These are phyloP conservation scores for Acyrthosiphon pisum DNA, from an alignment of 1,140 invertebrate genomes.

Conservation along the genomic window DNA sequence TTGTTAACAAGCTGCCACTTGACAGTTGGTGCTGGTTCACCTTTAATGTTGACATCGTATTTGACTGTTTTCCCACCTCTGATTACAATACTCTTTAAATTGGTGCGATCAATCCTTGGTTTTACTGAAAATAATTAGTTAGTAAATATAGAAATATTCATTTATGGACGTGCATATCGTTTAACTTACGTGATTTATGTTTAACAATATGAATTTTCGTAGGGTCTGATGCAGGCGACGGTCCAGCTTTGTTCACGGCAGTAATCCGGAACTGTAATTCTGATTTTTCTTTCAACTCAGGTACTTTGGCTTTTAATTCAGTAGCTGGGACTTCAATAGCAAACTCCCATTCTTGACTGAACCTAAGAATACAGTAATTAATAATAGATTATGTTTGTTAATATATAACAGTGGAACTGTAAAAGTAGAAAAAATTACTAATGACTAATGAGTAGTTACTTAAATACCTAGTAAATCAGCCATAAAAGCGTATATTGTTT, in stretches of 20 bases:
- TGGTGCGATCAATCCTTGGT: constrained; percentile 95
- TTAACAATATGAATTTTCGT: constrained; percentile 92
- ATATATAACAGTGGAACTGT: not conserved
- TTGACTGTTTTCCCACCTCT: constrained; percentile 91
- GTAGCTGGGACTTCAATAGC: constrained; percentile 74
- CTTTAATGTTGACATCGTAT: constrained; percentile 91
- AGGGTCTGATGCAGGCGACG: constrained; percentile 90
- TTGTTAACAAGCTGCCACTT: constrained; percentile 80
- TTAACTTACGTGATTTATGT: constrained; percentile 80
- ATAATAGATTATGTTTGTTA: not conserved
- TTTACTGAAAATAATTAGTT: constrained; percentile 73
- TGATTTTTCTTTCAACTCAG: constrained; percentile 86
- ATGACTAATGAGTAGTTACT: too few relatives aligned
- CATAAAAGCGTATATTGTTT: not conserved
- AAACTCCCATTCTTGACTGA: constrained; percentile 81
- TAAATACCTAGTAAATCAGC: too few relatives aligned
- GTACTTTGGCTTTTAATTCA: constrained; percentile 78
- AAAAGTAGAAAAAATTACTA: not conserved
- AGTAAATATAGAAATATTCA: not conserved
- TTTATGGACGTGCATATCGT: not conserved
- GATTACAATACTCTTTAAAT: constrained; percentile 88
- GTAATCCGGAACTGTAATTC: constrained; percentile 95
- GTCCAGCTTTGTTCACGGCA: constrained; percentile 96
- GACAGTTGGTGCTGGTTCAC: constrained; percentile 91
- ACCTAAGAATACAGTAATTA: constrained; percentile 62